Conservation (phyloP, 2,113 vertebrate genomes). For the Macrotis lagotis region DNA sequence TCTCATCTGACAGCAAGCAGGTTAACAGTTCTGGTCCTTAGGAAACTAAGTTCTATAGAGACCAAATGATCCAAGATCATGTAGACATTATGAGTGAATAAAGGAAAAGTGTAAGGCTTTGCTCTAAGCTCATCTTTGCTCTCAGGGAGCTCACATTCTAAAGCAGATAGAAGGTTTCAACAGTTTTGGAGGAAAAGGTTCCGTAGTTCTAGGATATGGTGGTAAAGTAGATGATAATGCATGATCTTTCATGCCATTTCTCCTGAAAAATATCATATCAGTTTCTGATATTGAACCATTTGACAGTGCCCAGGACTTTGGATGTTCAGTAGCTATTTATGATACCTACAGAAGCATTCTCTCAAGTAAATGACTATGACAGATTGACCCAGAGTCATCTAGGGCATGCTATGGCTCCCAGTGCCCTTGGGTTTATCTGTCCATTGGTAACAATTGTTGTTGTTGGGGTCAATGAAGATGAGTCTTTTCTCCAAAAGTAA, state of each 20-base stretch:
- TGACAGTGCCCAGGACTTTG: not conserved
- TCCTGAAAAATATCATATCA: not conserved
- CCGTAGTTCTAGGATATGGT: not conserved
- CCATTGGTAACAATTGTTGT: not conserved
- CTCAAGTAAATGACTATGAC: too few relatives aligned
- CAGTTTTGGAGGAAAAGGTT: not conserved
- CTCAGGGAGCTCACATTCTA: not conserved
- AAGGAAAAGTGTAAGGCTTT: not conserved
- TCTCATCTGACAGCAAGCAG: not conserved
- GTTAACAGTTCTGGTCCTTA: not conserved
- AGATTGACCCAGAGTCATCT: not conserved
- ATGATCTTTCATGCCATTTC: not conserved
- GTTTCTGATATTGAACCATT: not conserved
- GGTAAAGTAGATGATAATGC: not conserved
- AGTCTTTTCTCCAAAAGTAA: not conserved
- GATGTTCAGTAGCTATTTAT: not conserved
- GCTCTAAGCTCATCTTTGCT: not conserved
- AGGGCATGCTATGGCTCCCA: not conserved
- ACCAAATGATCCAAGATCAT: not conserved
- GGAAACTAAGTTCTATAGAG: not conserved
- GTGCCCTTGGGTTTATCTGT: not conserved
- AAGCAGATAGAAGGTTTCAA: not conserved
- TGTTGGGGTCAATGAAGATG: not conserved
- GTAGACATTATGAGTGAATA: not conserved
- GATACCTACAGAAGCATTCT: not conserved